Evolutionary conservation across 2,888 invertebrate genomes (phyloP).

Genomic region (Anaspis maculata): DNA sequence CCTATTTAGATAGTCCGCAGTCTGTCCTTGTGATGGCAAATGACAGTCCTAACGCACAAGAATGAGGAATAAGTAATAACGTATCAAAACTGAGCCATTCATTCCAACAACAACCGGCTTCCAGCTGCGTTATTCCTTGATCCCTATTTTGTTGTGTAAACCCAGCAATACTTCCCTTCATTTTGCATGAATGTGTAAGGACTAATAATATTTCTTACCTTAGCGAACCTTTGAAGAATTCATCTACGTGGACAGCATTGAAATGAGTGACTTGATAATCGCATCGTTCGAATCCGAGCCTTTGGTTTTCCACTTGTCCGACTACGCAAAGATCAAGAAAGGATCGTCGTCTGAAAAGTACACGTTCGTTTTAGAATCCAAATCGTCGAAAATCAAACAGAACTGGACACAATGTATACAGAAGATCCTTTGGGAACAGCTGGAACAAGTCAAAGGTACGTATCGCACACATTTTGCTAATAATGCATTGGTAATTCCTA

Average conservation of each 20-base stretch:
- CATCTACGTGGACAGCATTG: constrained; percentile 29
- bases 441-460: constrained; percentile 31
- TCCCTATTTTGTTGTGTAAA: constrained; percentile 1
- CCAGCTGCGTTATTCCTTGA: constrained; percentile 2
- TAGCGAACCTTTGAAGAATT: constrained; percentile 28
- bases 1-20: too few relatives aligned
- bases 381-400: constrained; percentile 26
- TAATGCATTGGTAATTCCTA: too few relatives aligned
- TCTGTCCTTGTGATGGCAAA: too few relatives aligned
- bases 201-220: constrained; percentile 14
- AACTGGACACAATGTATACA: constrained; percentile 31
- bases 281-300: constrained; percentile 28
- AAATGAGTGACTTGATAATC: constrained; percentile 31
- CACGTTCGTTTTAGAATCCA: constrained; percentile 29
- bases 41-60: too few relatives aligned
- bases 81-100: too few relatives aligned
- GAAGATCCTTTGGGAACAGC: constrained; percentile 32
- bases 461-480: too few relatives aligned
- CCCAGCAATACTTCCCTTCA: too few relatives aligned
- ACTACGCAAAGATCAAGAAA: constrained; percentile 26
- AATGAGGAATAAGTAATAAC: too few relatives aligned
- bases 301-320: constrained; percentile 27
- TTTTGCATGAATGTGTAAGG: too few relatives aligned
- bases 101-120: too few relatives aligned
- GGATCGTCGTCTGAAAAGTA: constrained; percentile 14